A percentile compares a stretch with the other conserved stretches of the same genome.
Conservation (phyloP, 2,113 vertebrate genomes). For the Scytalopus superciliaris region DNA sequence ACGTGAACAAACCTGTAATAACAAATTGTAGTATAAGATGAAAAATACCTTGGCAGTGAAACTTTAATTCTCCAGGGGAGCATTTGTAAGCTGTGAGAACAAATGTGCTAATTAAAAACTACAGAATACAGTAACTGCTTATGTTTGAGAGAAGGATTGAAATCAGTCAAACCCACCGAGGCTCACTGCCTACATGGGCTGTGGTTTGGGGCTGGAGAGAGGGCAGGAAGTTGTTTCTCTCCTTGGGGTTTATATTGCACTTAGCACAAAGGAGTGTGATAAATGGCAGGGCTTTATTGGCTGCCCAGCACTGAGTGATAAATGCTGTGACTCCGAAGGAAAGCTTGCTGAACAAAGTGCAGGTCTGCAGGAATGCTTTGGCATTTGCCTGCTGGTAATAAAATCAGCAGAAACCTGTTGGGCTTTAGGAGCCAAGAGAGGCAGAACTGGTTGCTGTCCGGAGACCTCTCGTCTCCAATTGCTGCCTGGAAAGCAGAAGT, state of each 20-base stretch:
- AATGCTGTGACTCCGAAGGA: background rate
- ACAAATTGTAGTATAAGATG: background rate
- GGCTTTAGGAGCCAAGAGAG: background rate
- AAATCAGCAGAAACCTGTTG: background rate
- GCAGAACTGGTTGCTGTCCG: background rate
- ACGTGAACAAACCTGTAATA: conserved; percentile 21
- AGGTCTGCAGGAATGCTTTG: background rate
- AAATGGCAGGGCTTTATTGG: background rate
- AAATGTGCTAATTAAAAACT: conserved; percentile 44
- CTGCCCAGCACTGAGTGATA: background rate
- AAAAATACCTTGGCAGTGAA: conserved; percentile 20
- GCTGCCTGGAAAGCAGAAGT: background rate
- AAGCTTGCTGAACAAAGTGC: background rate
- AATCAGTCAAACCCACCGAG: background rate
- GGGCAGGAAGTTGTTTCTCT: background rate
- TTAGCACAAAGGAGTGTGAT: background rate
- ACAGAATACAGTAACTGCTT: background rate
- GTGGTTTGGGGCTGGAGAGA: background rate
- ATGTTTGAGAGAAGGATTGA: background rate
- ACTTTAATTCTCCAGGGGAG: background rate
- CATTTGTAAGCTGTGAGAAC: conserved; percentile 34
- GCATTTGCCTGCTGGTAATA: background rate
- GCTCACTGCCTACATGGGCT: background rate
- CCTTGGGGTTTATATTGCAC: background rate
- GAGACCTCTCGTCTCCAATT: background rate